Percentiles rank a stretch among this genome's conserved stretches.
Conservation (phyloP, 2,888 invertebrate species). For the Drosophila phalerata region DNA sequence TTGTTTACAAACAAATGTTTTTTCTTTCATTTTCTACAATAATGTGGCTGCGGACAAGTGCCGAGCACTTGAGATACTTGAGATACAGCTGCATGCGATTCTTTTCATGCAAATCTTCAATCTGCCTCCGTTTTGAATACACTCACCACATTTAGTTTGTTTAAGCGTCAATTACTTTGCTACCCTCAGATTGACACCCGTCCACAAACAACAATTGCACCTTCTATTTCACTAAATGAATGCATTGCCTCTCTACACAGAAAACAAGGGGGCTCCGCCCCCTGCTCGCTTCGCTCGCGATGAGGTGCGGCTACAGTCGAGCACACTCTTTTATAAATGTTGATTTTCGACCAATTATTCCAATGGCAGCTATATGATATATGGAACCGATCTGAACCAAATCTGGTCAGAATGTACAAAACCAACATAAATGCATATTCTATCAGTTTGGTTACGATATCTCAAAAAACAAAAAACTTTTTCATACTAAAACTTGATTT, state of each 20-base stretch:
- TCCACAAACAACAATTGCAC: slow-evolving; percentile 61
- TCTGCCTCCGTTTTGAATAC: slow-evolving; percentile 8
- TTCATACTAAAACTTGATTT: too few relatives aligned
- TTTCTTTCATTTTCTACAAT: slow-evolving; percentile 56
- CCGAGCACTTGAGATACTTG: slow-evolving; percentile 53
- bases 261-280: too few relatives aligned
- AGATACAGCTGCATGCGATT: slow-evolving; percentile 31
- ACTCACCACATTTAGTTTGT: slow-evolving; percentile 3
- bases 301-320: too few relatives aligned
- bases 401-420: too few relatives aligned
- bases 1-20: slow-evolving; percentile 27
- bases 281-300: too few relatives aligned
- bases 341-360: too few relatives aligned
- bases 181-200: slow-evolving; percentile 70
- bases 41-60: slow-evolving; percentile 73
- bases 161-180: slow-evolving; percentile 76
- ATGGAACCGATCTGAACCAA: too few relatives aligned
- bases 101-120: slow-evolving; percentile 29
- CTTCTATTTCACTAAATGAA: slow-evolving; percentile 26
- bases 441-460: too few relatives aligned
- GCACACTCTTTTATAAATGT: too few relatives aligned
- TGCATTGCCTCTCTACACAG: not conserved
- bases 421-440: too few relatives aligned
- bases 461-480: too few relatives aligned
- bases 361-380: too few relatives aligned